These are phyloP conservation scores for Eutolmus rufibarbis DNA, from an alignment of 2,888 invertebrate genomes.

Conservation along the genomic window DNA sequence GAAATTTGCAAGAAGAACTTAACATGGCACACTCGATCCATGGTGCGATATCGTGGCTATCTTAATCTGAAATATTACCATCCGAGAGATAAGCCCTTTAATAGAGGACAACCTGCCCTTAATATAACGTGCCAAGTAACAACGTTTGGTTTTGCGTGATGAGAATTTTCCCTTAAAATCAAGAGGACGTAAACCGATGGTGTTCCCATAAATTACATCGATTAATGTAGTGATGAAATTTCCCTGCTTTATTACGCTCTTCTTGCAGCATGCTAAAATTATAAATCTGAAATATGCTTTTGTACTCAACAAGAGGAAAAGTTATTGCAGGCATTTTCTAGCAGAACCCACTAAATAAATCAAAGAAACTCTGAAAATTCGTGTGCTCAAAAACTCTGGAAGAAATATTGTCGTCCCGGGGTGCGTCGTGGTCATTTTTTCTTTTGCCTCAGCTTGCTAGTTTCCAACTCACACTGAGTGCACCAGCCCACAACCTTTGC, in stretches of 20 bases:
- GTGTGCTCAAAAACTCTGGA: neutral
- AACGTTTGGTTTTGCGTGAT: neutral
- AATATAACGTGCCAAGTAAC: neutral
- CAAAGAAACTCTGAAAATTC: neutral
- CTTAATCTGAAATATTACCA: neutral
- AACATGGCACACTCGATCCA: neutral
- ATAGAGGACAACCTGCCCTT: neutral
- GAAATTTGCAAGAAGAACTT: neutral
- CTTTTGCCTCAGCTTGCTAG: neutral
- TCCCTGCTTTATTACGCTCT: neutral
- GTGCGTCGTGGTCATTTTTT: neutral
- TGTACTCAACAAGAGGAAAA: neutral
- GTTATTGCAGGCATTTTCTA: neutral
- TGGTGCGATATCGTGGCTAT: neutral
- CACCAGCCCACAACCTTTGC: neutral
- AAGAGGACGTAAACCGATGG: neutral
- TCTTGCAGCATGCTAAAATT: neutral
- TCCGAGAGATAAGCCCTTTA: neutral
- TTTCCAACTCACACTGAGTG: neutral
- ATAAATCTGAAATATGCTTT: neutral
- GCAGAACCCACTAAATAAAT: neutral
- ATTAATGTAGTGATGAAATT: neutral
- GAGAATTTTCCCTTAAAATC: neutral
- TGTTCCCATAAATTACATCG: neutral
- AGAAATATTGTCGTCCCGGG: neutral